Conservation (phyloP, 2,113 vertebrate species). For the Trichechus manatus region DNA sequence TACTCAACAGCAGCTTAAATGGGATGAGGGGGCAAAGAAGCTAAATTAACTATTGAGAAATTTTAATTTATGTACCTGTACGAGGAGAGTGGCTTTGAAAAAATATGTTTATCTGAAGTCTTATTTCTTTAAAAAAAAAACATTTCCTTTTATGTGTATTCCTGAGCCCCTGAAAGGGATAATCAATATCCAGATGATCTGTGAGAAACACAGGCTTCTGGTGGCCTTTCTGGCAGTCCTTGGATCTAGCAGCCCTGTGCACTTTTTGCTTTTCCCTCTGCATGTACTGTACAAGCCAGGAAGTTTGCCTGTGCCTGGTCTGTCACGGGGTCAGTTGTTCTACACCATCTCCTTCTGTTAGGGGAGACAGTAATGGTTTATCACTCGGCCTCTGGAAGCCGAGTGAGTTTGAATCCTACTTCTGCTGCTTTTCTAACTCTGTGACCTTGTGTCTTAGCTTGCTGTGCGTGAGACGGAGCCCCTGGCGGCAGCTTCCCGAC, state of each 20-base stretch:
- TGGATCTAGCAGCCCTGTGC: background rate
- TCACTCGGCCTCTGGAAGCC: background rate
- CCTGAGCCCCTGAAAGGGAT: background rate
- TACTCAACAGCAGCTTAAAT: background rate
- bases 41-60: background rate
- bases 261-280: background rate
- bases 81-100: slow-evolving; percentile 24
- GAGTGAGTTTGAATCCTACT: no score
- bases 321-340: background rate
- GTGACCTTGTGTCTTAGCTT: background rate
- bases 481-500: background rate
- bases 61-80: background rate
- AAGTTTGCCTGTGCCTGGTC: background rate
- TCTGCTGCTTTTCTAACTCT: no score
- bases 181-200: background rate
- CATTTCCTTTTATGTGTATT: background rate
- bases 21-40: background rate
- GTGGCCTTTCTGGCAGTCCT: background rate
- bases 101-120: background rate
- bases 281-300: background rate
- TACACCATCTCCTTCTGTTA: background rate
- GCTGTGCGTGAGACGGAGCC: background rate
- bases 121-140: background rate
- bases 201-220: background rate
- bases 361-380: background rate